phyloP scores from a whole-genome alignment of 2,888 invertebrate species.

The Ptychoptera contaminata region DNA sequence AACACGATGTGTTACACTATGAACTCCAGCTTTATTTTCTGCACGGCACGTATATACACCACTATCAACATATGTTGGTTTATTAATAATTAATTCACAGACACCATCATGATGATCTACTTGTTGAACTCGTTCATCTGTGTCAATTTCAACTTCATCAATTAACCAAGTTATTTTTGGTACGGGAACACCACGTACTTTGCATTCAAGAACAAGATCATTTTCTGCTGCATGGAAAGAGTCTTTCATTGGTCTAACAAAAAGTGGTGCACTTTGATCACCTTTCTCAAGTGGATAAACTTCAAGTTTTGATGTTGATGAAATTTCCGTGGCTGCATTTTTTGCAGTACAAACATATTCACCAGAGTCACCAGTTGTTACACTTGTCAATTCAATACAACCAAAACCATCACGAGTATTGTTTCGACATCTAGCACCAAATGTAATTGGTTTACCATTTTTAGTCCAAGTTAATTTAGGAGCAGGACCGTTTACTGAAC shows the following conservation, averaged over 20 bases:
- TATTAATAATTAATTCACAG: constrained; percentile 52
- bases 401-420: constrained; percentile 52
- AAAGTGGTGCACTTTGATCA: constrained; percentile 27
- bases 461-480: constrained; percentile 60
- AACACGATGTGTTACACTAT: constrained; percentile 56
- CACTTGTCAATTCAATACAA: constrained; percentile 54
- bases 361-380: constrained; percentile 52
- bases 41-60: constrained; percentile 37
- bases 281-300: constrained; percentile 23
- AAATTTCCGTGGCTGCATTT: constrained; percentile 55
- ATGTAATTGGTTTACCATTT: constrained; percentile 44
- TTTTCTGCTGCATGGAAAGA: constrained; percentile 55
- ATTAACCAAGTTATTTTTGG: constrained; percentile 60
- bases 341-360: constrained; percentile 66
- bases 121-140: constrained; percentile 42
- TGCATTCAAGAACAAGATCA: constrained; percentile 64
- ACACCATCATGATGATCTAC: constrained; percentile 60
- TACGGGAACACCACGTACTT: constrained; percentile 57
- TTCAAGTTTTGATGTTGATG: constrained; percentile 51
- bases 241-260: constrained; percentile 29
- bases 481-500: constrained; percentile 57
- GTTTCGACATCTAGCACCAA: constrained; percentile 40
- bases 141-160: constrained; percentile 41
- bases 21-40: constrained; percentile 53
- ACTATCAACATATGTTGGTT: constrained; percentile 46